Percentiles rank a stretch among this genome's conserved stretches.
These are phyloP conservation scores for Cossypha heuglini DNA, from an alignment of 2,797 vertebrate species.

Conservation along the genomic window DNA sequence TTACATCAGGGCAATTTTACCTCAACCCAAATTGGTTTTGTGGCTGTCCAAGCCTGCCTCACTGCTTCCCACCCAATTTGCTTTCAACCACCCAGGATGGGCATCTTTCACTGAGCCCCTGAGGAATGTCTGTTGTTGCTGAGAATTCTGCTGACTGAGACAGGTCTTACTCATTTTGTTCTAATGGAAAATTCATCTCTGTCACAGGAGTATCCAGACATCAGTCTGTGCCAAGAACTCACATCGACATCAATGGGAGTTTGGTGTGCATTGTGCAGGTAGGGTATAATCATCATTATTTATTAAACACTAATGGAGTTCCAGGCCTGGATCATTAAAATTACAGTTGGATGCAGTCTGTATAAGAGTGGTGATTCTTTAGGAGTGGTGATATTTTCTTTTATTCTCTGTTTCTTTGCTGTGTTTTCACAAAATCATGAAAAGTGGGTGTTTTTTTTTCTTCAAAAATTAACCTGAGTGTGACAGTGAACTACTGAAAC, in stretches of 20 bases:
- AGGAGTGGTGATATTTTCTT: not conserved
- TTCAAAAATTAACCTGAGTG: not conserved
- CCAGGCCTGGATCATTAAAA: not conserved
- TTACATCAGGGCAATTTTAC: not conserved
- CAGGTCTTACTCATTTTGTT: slow-evolving; percentile 50
- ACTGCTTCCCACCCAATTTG: slow-evolving; percentile 4
- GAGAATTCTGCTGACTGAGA: slow-evolving; percentile 52
- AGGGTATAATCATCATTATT: slow-evolving; percentile 35
- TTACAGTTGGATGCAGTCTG: not conserved
- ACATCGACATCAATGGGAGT: not conserved
- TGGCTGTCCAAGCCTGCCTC: not conserved
- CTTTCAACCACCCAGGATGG: slow-evolving; percentile 16
- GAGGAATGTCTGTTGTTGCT: not conserved
- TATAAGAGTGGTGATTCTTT: not conserved
- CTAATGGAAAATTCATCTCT: slow-evolving; percentile 60
- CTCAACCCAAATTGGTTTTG: not conserved
- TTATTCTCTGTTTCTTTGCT: not conserved
- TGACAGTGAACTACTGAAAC: not conserved
- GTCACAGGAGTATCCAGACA: slow-evolving; percentile 34
- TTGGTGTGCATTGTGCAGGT: not conserved
- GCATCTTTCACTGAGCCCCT: not conserved
- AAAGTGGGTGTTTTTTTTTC: not conserved
- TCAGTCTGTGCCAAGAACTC: slow-evolving; percentile 9
- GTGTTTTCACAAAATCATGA: not conserved
- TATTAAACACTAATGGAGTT: slow-evolving; percentile 51